Evolutionary conservation across 2,888 invertebrate genomes (phyloP).

Genomic region (Panzeria rudis): DNA sequence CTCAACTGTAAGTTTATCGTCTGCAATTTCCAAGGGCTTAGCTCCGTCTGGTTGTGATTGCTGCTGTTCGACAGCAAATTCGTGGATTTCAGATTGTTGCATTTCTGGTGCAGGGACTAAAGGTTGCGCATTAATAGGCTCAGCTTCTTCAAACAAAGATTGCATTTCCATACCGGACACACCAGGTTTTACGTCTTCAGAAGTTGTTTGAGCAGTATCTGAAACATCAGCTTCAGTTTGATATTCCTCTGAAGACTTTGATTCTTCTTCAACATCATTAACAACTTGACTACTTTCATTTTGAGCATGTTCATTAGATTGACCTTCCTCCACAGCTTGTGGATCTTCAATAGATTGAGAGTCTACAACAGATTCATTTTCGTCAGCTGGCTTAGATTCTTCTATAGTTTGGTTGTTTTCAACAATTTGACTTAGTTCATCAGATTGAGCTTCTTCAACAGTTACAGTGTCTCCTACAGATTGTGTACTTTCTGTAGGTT

Average conservation of each 20-base stretch:
- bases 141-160: slow-evolving; percentile 19
- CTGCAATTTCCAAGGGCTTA: slow-evolving; percentile 8
- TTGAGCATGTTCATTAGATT: slow-evolving; percentile 20
- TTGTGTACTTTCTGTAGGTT: neutral
- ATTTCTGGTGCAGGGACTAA: neutral
- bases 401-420: neutral
- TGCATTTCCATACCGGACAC: slow-evolving; percentile 14
- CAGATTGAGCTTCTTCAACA: neutral
- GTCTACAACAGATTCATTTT: neutral
- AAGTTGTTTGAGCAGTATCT: neutral
- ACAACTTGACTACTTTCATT: neutral
- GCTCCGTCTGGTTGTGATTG: too few relatives aligned
- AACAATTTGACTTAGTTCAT: neutral
- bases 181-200: neutral
- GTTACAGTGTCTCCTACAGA: slow-evolving; percentile 1
- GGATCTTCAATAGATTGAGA: neutral
- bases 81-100: slow-evolving; percentile 3
- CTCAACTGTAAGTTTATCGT: neutral
- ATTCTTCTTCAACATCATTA: neutral
- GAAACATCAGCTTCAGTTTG: neutral
- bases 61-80: too few relatives aligned
- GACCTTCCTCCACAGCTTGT: neutral
- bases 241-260: neutral
- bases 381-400: neutral
- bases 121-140: slow-evolving; percentile 1